These are phyloP conservation scores for Brachystomella parvula DNA, from an alignment of 1,140 invertebrate genomes.

Conservation along the genomic window DNA sequence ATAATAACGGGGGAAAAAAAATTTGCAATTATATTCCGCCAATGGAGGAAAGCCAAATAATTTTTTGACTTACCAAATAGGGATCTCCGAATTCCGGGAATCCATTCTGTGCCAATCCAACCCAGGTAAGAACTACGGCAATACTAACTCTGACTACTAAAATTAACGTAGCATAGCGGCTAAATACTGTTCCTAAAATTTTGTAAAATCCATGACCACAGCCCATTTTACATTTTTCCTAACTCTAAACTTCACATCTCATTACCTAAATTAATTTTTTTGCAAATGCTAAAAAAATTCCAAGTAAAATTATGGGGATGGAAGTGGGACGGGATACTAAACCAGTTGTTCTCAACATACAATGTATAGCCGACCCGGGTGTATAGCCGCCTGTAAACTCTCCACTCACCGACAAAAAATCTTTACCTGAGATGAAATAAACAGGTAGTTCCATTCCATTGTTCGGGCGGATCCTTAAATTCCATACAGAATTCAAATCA, in stretches of 20 bases:
- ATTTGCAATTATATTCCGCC: not conserved
- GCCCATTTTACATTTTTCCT: not conserved
- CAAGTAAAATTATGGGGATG: too few species aligned
- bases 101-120: conserved; percentile 22
- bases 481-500: too few species aligned
- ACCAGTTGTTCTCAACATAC: too few species aligned
- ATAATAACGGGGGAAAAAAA: conserved; percentile 8
- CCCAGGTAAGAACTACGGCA: conserved; percentile 18
- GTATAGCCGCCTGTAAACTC: too few species aligned
- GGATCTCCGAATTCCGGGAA: conserved; percentile 34
- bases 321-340: too few species aligned
- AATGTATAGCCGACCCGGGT: too few species aligned
- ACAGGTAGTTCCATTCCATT: too few species aligned
- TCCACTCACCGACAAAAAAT: too few species aligned
- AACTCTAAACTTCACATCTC: not conserved
- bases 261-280: not conserved
- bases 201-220: not conserved
- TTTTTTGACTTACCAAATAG: conserved; percentile 22
- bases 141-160: conserved; percentile 14
- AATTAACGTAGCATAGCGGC: conserved; percentile 15
- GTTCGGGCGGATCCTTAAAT: too few species aligned
- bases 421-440: too few species aligned
- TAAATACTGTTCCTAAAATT: conserved; percentile 10
- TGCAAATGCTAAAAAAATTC: not conserved
- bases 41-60: conserved; percentile 7